Conservation (phyloP, 2,888 invertebrate genomes). For the Tanypteryx hageni region DNA sequence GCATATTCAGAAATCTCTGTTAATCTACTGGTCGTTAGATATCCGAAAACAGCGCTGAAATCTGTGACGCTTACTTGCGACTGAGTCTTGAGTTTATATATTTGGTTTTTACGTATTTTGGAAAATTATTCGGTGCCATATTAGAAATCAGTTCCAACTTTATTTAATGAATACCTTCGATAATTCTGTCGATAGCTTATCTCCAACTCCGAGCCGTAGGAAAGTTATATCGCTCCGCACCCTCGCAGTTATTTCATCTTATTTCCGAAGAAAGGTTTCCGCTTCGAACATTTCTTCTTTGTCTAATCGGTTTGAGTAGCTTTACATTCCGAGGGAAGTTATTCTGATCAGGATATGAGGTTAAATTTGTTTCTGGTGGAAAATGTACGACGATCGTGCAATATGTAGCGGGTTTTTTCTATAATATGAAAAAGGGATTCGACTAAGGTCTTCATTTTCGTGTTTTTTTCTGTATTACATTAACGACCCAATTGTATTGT, state of each 20-base stretch:
- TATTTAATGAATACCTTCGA: neutral
- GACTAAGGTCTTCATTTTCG: too few relatives aligned
- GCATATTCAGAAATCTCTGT: too few relatives aligned
- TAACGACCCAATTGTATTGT: too few relatives aligned
- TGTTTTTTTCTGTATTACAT: too few relatives aligned
- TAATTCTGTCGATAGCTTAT: constrained; percentile 8
- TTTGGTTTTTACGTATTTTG: neutral
- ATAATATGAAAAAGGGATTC: too few relatives aligned
- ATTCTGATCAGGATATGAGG: too few relatives aligned
- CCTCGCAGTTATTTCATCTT: neutral
- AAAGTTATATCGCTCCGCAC: neutral
- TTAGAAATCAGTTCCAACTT: neutral
- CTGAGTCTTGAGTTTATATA: too few relatives aligned
- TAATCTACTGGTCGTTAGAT: too few relatives aligned
- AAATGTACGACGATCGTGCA: too few relatives aligned
- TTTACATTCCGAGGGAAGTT: too few relatives aligned
- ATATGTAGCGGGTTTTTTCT: too few relatives aligned
- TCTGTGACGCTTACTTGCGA: neutral
- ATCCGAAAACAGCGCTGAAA: neutral
- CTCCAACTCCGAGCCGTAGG: neutral
- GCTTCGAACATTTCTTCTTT: neutral
- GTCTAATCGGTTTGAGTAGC: neutral
- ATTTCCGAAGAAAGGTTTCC: neutral
- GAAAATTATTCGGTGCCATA: neutral
- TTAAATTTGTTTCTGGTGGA: too few relatives aligned